Evolutionary conservation across 30 jellyfish, hydroid and myxozoan species (phyloP), one percentile per base, ranked within the genome.

Genomic region (Aurelia sp.): DNA sequence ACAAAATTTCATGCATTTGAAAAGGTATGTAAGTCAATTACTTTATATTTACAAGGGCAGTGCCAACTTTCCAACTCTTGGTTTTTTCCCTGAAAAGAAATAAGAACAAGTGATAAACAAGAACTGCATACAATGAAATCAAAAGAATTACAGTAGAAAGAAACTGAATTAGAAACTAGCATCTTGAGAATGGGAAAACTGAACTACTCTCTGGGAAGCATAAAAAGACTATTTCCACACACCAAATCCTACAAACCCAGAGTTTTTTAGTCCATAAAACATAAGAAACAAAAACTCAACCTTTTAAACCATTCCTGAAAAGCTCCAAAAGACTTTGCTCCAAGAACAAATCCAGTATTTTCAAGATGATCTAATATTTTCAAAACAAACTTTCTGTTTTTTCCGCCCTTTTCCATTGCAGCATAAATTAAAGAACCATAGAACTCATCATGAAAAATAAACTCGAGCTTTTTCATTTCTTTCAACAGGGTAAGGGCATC

Each of bases 341-440:
- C 93, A 61, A 82, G 65, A 38, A 57, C 22, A 61, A 69, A 84
- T 13, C 93, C 93, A 72, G 93, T 84, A 50, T 84, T 79, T 40
- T 63, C 53, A 13, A 84, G 82, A 21, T 51, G 75, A n/a, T 72
- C 76, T 31, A 84, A 68, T 48, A 66, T 22, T 31, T 27, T 22
- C 21, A 60, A 21, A 65, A 84, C 55, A 84, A 84, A 84, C 11
- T 51, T 40, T 19, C 63, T 27, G 18, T 63, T 21, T 50, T 13
- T 24, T 50, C 52, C 70, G 22, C 18, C 19, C 11, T 61, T 72
- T 31, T 24, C 81, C n/a, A 63, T 9, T 7, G 84, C 80, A 24
- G 69, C 20, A 21, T 66, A 61, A 38, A 84, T 21, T 57, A 84
- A 27, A 4, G 76, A 27, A 30, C 84, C 58, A 38, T 84, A 84